Base-by-base conservation (phyloP, 2,888 invertebrate genomes). In the Sminthurinus aureus region DNA sequence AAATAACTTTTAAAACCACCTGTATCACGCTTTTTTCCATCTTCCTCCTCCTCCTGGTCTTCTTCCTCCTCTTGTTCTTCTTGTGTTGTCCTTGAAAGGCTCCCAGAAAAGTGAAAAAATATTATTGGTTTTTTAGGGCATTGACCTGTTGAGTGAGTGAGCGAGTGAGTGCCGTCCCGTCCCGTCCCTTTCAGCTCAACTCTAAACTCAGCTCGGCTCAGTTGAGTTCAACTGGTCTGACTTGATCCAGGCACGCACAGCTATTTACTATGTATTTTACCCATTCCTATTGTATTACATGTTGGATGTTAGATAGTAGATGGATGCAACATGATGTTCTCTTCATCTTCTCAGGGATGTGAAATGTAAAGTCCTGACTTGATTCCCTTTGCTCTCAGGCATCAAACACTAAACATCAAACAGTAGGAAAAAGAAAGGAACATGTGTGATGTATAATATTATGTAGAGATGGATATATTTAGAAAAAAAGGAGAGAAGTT, bases 61-160 rank as follows among this genome's bases (percentile, higher is more conserved):
- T 38, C 38, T 6, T 38, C 38, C 38, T 38, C 38, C 38, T 38
- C 38, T 38, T 38, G 38, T 38, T 38, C 38, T 38, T 38, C 38
- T 38, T 38, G 1, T 38, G 38, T 6, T 38, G 83, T 82, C 85
- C 85, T 85, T 85, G 85, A 85, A 83, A 83, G 84, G 83, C 79
- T 73, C 83, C 83, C 67, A 22, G 83, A 83, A 83, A 82, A 79
- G 79, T 80, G 84, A 84, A 83, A 81, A 82, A 84, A 84, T 85
- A 84, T 84, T 85, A 85, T 85, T 85, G 85, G 83, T 85, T 85
- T 84, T 75, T 79, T 38, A 83, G 83, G 83, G 73, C 81, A 81
- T 73, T 81, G 81, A 81, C 81, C 81, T 81, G 73, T 81, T 38
- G 74, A 81, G 24, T 81, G 58, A 18, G 38, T 38, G 38, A 38